Conservation (phyloP, 1,140 invertebrate genomes). For the Aporrectodea caliginosa region DNA sequence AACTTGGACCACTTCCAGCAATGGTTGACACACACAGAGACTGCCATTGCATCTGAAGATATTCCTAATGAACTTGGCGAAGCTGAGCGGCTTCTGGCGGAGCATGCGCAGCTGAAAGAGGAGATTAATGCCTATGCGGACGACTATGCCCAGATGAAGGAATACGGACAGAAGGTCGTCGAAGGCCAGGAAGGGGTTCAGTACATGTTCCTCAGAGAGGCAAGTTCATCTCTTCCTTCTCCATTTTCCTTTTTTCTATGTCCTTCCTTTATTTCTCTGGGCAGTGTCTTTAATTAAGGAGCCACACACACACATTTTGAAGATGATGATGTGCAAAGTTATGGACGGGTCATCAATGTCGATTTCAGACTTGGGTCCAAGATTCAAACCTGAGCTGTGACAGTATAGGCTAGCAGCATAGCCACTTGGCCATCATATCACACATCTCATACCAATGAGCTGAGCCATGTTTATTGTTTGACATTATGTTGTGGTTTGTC, state of each 20-base stretch:
- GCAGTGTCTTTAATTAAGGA: too few relatives aligned
- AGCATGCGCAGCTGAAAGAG: slow-evolving; percentile 93
- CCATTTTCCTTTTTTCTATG: neutral
- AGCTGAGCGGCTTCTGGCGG: slow-evolving; percentile 90
- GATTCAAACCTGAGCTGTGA: too few relatives aligned
- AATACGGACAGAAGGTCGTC: slow-evolving; percentile 92
- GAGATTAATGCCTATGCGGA: slow-evolving; percentile 98
- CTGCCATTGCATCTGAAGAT: slow-evolving; percentile 88
- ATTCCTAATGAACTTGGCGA: slow-evolving; percentile 92
- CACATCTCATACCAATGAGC: too few relatives aligned
- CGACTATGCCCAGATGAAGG: slow-evolving; percentile 98
- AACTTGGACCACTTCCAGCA: slow-evolving; percentile 99
- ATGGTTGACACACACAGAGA: slow-evolving; percentile 98
- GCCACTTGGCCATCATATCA: too few relatives aligned
- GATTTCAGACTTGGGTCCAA: too few relatives aligned
- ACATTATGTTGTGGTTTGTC: too few relatives aligned
- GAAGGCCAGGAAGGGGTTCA: slow-evolving; percentile 82
- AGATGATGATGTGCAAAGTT: too few relatives aligned
- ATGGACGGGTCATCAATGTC: too few relatives aligned
- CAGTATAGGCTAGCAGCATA: too few relatives aligned
- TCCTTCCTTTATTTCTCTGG: neutral
- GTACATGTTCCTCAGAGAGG: slow-evolving; percentile 95
- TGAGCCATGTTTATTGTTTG: too few relatives aligned
- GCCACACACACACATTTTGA: too few relatives aligned
- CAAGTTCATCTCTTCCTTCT: slow-evolving; percentile 15